Evolutionary conservation across 2,113 vertebrate species (phyloP).

Genomic region (Pelvicachromis taeniatus): DNA sequence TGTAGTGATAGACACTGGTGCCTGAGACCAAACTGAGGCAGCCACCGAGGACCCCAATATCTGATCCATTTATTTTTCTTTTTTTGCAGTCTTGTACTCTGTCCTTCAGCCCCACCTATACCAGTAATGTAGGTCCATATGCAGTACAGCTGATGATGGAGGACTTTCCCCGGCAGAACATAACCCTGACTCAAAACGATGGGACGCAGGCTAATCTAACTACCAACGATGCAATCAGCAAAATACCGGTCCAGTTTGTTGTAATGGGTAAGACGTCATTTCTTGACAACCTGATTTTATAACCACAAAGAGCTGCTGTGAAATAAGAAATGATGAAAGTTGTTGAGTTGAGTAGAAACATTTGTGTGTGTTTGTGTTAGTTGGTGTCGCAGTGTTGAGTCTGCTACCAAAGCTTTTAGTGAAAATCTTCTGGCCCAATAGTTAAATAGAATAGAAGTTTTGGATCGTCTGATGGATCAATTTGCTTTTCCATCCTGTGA

Average conservation of each 20-base stretch:
- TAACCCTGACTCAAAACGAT: not conserved
- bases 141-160: constrained; percentile 45
- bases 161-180: constrained; percentile 27
- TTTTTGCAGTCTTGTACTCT: constrained; percentile 21
- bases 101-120: not conserved
- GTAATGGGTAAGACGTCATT: not conserved
- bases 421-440: not conserved
- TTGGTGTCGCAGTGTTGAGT: not conserved
- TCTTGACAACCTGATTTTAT: not conserved
- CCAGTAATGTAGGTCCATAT: not conserved
- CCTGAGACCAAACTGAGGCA: not conserved
- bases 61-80: not conserved
- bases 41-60: not conserved
- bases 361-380: not conserved
- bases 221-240: not conserved
- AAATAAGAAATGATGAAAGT: not conserved
- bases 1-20: not conserved
- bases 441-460: not conserved
- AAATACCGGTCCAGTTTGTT: constrained; percentile 47
- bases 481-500: not conserved
- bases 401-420: not conserved
- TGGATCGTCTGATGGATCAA: not conserved
- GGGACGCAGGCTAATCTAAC: not conserved
- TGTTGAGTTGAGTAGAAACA: not conserved
- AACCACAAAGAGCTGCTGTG: not conserved